These are phyloP conservation scores for Tetranychus cinnabarinus DNA, from an alignment of 1,140 invertebrate genomes.

Conservation along the genomic window DNA sequence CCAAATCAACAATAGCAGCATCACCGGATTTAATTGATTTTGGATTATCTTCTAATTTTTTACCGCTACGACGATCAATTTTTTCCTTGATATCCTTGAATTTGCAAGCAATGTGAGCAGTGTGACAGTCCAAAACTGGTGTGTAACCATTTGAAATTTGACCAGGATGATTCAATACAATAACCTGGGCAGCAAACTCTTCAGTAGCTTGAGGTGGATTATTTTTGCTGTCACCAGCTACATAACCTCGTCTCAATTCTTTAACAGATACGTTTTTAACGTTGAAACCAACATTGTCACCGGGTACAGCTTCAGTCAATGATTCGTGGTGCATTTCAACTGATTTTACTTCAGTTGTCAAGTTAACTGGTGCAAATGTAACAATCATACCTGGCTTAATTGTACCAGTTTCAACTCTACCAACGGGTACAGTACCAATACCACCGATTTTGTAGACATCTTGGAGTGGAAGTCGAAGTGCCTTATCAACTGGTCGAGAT, in stretches of 20 bases:
- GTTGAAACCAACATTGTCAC: slow-evolving; percentile 35
- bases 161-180: slow-evolving; percentile 32
- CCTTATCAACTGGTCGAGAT: slow-evolving; percentile 27
- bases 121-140: slow-evolving; percentile 32
- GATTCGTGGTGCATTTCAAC: slow-evolving; percentile 35
- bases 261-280: slow-evolving; percentile 35
- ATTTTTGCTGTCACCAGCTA: slow-evolving; percentile 31
- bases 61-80: slow-evolving; percentile 83
- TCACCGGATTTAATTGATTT: slow-evolving; percentile 29
- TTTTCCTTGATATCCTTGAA: slow-evolving; percentile 85
- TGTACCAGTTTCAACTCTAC: slow-evolving; percentile 32
- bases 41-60: slow-evolving; percentile 21
- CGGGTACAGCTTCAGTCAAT: slow-evolving; percentile 26
- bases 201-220: slow-evolving; percentile 28
- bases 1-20: slow-evolving; percentile 29
- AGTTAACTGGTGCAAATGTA: slow-evolving; percentile 27
- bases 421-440: slow-evolving; percentile 33
- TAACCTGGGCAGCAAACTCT: slow-evolving; percentile 26
- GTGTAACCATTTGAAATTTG: slow-evolving; percentile 28
- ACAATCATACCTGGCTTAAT: slow-evolving; percentile 32
- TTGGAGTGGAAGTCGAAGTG: slow-evolving; percentile 31
- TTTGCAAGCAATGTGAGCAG: slow-evolving; percentile 34
- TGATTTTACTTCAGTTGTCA: slow-evolving; percentile 35
- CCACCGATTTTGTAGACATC: slow-evolving; percentile 39
- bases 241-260: slow-evolving; percentile 29